phyloP scores from a whole-genome alignment of 2,888 invertebrate species.

The Therioaphis trifolii region DNA sequence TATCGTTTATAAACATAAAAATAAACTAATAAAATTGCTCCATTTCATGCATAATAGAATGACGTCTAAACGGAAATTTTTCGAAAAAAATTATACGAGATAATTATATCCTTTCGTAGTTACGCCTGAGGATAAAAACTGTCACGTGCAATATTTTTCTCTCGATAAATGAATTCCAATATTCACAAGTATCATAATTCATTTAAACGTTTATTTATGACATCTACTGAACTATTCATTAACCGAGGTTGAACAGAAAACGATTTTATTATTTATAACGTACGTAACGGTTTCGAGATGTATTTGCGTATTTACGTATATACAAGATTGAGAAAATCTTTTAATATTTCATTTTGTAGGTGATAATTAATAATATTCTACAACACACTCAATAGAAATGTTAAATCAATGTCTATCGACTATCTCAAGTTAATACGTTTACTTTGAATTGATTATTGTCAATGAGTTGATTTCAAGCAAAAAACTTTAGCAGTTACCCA shows the following conservation, averaged over 20 bases:
- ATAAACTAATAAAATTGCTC: conserved; percentile 3
- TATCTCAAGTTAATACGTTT: not conserved
- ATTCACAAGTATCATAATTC: conserved; percentile 22
- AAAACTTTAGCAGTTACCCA: not conserved
- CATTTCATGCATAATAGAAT: not conserved
- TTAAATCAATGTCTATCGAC: not conserved
- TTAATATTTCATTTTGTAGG: too few species aligned
- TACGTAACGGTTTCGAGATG: not conserved
- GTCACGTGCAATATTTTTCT: not conserved
- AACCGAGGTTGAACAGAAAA: not conserved
- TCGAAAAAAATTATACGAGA: not conserved
- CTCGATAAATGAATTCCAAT: conserved; percentile 3
- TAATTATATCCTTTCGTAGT: not conserved
- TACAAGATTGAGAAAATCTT: too few species aligned
- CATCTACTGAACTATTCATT: conserved; percentile 1
- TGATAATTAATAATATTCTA: too few species aligned
- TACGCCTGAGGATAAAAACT: not conserved
- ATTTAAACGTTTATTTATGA: conserved; percentile 40
- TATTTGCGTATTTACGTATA: not conserved
- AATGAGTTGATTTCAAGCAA: not conserved
- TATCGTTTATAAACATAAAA: not conserved
- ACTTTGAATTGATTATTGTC: not conserved
- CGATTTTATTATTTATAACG: conserved; percentile 24
- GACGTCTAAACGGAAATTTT: not conserved
- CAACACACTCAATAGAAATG: too few species aligned